Evolutionary conservation across 2,113 vertebrate species (phyloP).

Genomic region (Sorex fumeus): DNA sequence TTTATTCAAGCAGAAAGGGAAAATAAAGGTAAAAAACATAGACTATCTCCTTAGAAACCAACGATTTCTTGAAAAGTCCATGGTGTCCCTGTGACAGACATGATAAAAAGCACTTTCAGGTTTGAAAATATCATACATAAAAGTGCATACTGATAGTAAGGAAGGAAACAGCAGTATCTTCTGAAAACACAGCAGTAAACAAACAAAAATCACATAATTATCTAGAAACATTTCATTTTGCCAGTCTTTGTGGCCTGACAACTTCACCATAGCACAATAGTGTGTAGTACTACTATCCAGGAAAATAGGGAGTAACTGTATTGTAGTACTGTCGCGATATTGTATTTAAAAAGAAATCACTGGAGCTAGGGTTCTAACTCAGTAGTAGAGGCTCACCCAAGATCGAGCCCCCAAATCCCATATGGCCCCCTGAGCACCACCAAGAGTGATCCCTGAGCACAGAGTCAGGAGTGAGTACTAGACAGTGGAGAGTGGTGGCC

Average conservation of each 20-base stretch:
- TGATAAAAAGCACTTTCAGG: background rate
- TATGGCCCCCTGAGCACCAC: no score
- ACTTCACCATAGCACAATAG: background rate
- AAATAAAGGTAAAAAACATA: background rate
- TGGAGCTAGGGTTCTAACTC: no score
- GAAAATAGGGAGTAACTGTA: conserved; percentile 11
- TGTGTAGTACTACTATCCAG: background rate
- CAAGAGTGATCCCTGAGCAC: no score
- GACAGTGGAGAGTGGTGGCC: no score
- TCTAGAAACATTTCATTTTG: background rate
- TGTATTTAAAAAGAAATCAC: background rate
- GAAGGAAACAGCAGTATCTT: background rate
- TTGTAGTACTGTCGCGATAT: background rate
- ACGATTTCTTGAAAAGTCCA: background rate
- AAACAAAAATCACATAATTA: background rate
- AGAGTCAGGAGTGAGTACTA: no score
- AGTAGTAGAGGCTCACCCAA: no score
- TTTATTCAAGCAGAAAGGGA: background rate
- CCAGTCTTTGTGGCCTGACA: background rate
- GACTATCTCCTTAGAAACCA: background rate
- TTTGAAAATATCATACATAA: background rate
- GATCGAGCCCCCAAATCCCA: no score
- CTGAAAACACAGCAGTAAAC: background rate
- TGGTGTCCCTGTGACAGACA: background rate
- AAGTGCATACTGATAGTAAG: background rate